phyloP scores from a whole-genome alignment of 2,113 vertebrate genomes.

The Entosphenus tridentatus region DNA sequence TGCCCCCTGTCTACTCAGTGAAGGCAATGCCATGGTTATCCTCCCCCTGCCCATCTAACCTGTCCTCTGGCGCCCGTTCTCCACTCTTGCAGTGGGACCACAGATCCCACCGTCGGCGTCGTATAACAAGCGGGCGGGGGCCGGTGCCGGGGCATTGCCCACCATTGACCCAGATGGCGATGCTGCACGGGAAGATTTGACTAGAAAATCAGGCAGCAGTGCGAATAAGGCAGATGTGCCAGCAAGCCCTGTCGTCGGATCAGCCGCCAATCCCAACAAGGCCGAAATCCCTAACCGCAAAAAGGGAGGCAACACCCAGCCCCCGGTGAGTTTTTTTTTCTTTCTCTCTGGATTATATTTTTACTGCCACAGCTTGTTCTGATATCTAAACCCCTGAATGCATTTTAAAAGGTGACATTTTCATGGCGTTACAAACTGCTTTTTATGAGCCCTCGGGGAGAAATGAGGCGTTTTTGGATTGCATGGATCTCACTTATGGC shows the following conservation, averaged over 20 bases:
- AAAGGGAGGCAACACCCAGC: constrained; percentile 38
- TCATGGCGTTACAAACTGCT: background rate
- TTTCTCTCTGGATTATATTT: background rate
- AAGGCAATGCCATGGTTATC: constrained; percentile 9
- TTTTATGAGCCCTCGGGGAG: background rate
- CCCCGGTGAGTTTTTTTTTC: background rate
- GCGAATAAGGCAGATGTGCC: constrained; percentile 57
- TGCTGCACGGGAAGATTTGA: constrained; percentile 37
- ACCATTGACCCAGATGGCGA: too few relatives aligned
- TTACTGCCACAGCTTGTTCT: too few relatives aligned
- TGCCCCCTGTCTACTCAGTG: too few relatives aligned
- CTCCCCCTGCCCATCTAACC: constrained; percentile 18
- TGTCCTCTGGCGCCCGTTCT: constrained; percentile 17
- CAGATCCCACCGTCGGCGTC: constrained; percentile 65
- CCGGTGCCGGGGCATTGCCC: constrained; percentile 45
- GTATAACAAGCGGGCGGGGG: constrained; percentile 70
- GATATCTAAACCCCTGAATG: background rate
- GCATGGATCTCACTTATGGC: too few relatives aligned
- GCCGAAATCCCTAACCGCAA: constrained; percentile 48
- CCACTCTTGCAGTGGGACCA: constrained; percentile 41
- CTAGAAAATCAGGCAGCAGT: constrained; percentile 49
- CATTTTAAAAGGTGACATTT: background rate
- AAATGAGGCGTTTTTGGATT: too few relatives aligned
- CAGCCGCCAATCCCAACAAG: constrained; percentile 31
- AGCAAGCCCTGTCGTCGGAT: constrained; percentile 55